phyloP scores from a whole-genome alignment of 35 echinoderm and acorn worm species.

The Strongylocentrotus purpuratus region DNA sequence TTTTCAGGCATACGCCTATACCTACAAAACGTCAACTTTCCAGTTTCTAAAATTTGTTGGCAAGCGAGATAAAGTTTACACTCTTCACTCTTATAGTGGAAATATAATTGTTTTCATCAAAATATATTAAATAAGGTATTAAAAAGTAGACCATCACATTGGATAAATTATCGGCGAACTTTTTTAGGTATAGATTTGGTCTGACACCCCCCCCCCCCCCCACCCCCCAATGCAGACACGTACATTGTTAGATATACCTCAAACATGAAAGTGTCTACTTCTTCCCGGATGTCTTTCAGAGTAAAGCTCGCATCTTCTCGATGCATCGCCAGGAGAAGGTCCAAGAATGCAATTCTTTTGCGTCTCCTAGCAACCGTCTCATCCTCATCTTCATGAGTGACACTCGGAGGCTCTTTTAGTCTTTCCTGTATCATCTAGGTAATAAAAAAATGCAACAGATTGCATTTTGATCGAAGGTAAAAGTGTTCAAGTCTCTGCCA shows the following conservation, averaged over 20 bases:
- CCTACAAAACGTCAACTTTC: too few relatives aligned
- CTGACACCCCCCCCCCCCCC: background rate
- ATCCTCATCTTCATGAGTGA: background rate
- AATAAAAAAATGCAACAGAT: too few relatives aligned
- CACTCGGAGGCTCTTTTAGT: background rate
- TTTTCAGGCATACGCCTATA: too few relatives aligned
- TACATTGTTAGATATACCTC: constrained; percentile 66
- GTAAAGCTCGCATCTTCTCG: constrained; percentile 74
- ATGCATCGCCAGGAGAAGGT: constrained; percentile 83
- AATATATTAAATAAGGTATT: too few relatives aligned
- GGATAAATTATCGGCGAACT: too few relatives aligned
- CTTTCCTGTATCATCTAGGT: background rate
- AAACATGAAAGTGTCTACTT: constrained; percentile 98
- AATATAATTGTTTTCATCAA: too few relatives aligned
- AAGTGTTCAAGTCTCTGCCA: too few relatives aligned
- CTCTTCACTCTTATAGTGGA: too few relatives aligned
- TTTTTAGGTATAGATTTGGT: background rate
- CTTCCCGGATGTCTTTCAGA: constrained; percentile 82
- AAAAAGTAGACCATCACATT: too few relatives aligned
- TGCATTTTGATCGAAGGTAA: too few relatives aligned
- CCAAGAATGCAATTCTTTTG: constrained; percentile 82
- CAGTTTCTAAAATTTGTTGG: too few relatives aligned
- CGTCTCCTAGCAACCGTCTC: background rate
- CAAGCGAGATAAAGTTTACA: too few relatives aligned
- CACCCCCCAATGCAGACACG: background rate